Conservation (phyloP, 2,888 invertebrate genomes). For the Priocnemis perturbator region DNA sequence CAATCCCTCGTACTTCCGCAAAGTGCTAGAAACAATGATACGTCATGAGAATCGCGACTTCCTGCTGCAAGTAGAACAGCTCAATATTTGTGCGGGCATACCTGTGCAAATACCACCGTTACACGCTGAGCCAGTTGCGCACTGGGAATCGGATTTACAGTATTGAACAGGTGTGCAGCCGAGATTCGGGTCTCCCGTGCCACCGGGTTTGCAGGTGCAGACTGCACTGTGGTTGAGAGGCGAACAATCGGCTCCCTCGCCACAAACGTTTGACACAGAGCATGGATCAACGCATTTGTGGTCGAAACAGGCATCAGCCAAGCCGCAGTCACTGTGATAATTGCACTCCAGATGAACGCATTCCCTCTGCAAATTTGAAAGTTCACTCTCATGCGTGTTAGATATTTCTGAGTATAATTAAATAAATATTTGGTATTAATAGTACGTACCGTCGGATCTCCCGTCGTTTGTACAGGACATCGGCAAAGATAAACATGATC, state of each 20-base stretch:
- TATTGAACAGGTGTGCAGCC: conserved; percentile 90
- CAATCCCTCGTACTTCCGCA: conserved; percentile 90
- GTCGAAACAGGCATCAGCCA: conserved; percentile 85
- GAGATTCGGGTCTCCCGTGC: conserved; percentile 89
- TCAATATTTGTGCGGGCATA: conserved; percentile 72
- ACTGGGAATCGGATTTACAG: conserved; percentile 87
- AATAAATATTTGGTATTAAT: neutral
- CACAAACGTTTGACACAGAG: conserved; percentile 87
- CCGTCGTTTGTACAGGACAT: conserved; percentile 85
- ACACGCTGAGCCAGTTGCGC: conserved; percentile 90
- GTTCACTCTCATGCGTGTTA: neutral
- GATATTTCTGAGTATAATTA: neutral
- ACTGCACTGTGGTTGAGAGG: conserved; percentile 87
- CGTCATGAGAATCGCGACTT: neutral
- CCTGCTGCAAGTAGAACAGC: neutral
- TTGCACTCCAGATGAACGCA: conserved; percentile 87
- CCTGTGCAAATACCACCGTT: conserved; percentile 87
- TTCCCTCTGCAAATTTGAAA: conserved; percentile 73
- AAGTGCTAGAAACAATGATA: conserved; percentile 76
- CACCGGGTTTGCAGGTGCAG: conserved; percentile 90
- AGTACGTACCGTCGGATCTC: conserved; percentile 80
- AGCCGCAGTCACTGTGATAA: conserved; percentile 85
- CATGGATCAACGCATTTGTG: conserved; percentile 90
- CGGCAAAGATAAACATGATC: conserved; percentile 85
- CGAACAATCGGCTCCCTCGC: conserved; percentile 85